phyloP scores from a whole-genome alignment of 2,888 invertebrate species.

The Meliscaeva auricollis region DNA sequence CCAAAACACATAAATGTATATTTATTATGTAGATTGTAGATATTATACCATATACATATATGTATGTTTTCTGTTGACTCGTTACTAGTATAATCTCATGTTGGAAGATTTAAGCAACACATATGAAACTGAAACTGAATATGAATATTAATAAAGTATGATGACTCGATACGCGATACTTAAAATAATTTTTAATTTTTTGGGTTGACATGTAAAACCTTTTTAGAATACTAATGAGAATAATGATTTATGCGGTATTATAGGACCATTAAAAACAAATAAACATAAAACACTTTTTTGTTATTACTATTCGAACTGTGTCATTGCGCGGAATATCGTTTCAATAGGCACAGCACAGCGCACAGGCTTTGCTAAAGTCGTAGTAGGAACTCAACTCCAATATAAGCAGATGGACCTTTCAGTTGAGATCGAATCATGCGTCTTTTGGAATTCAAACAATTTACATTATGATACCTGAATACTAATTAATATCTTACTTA shows the following conservation, averaged over 20 bases:
- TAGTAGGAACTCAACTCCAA: constrained; percentile 50
- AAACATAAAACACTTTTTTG: constrained; percentile 78
- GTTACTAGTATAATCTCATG: constrained; percentile 49
- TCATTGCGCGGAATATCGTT: constrained; percentile 71
- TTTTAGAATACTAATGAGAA: constrained; percentile 76
- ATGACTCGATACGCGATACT: constrained; percentile 65
- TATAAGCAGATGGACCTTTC: constrained; percentile 63
- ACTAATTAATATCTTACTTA: constrained; percentile 64
- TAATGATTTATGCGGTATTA: constrained; percentile 79
- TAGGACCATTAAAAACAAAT: constrained; percentile 79
- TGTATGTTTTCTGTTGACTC: constrained; percentile 26
- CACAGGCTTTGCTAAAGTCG: constrained; percentile 55
- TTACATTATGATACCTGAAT: constrained; percentile 71
- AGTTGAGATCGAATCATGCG: constrained; percentile 64
- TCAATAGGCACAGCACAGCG: constrained; percentile 9
- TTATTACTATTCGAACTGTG: constrained; percentile 74
- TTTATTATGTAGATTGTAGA: not conserved
- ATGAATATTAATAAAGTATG: constrained; percentile 70
- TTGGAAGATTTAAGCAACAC: constrained; percentile 56
- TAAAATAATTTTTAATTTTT: constrained; percentile 72
- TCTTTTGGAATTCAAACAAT: constrained; percentile 74
- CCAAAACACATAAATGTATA: not conserved
- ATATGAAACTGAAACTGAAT: no score
- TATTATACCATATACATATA: not conserved
- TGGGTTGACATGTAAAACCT: constrained; percentile 72